Evolutionary conservation across 1,140 invertebrate species (phyloP), one percentile per base, ranked within the genome.

Genomic region (Zaprionus kolodkinae): DNA sequence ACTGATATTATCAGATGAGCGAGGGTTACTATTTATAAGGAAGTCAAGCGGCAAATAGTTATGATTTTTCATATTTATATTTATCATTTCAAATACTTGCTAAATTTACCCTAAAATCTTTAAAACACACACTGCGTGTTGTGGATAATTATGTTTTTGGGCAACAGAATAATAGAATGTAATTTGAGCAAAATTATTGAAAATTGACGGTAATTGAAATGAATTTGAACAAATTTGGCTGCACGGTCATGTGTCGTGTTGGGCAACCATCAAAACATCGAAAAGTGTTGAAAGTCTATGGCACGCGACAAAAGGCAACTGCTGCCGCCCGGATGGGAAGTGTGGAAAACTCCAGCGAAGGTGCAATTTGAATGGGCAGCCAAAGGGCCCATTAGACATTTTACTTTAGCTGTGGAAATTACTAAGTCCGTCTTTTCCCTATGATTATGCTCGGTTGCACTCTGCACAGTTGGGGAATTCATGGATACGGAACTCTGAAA

Each of bases 181-280:
- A 88, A 88, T 88, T 85, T 85, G 65, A 60, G 50, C 66, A 85
- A 89, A 89, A 88, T 88, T 88, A 88, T 88, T 88, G 81, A 88
- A 85, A 88, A 88, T 88, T 88, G 85, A 81, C 74, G 85, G 84
- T 88, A 89, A 88, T 88, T 88, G 85, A 89, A 88, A 89, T 89
- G 75, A 85, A 88, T 88, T 89, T 81, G 72, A 81, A 88, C 85
- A 88, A 89, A 89, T 81, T 88, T 85, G 78, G 81, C 71, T 84
- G 85, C 85, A 76, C 59, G 85, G 48, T 27, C 60, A 56, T 67
- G 72, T 88, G 71, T 84, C 84, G 84, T 87, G 84, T 64, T 78
- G 80, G 45, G 64, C 61, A 63, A 61, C 85, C 85, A 87, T 87
- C 80, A 87, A 69, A 72, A 75, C 50, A 74, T 69, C 85, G 64